These are phyloP conservation scores for Scarus forsteni DNA, from an alignment of 2,797 vertebrate species.

Conservation along the genomic window DNA sequence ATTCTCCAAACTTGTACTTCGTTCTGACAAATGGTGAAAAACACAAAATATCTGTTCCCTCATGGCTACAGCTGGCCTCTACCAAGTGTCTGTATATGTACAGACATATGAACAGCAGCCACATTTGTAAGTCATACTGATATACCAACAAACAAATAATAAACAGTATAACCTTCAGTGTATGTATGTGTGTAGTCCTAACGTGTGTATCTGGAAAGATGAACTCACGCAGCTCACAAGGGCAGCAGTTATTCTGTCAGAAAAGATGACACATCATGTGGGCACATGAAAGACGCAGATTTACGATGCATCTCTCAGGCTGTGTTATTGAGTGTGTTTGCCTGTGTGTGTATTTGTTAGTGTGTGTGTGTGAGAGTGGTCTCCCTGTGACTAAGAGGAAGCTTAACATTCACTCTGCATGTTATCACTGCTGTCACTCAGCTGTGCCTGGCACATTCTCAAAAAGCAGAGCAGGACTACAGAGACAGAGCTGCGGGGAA, in stretches of 20 bases:
- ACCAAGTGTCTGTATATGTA: too few species aligned
- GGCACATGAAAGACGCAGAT: slow-evolving; percentile 61
- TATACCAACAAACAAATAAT: too few species aligned
- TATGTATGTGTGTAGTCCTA: slow-evolving; percentile 8
- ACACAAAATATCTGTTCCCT: too few species aligned
- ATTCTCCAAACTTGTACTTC: too few species aligned
- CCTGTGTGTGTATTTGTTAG: slow-evolving; percentile 2
- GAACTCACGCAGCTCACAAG: slow-evolving; percentile 22
- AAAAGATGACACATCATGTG: slow-evolving; percentile 59
- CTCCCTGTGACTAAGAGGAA: slow-evolving; percentile 58
- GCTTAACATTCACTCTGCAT: slow-evolving; percentile 60
- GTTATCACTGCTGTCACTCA: slow-evolving; percentile 60
- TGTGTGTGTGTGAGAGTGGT: neutral
- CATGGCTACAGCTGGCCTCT: too few species aligned
- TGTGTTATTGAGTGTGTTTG: neutral
- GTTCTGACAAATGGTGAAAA: too few species aligned
- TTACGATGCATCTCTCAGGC: slow-evolving; percentile 20
- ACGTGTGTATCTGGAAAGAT: slow-evolving; percentile 17
- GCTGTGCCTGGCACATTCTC: slow-evolving; percentile 56
- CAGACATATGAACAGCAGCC: too few species aligned
- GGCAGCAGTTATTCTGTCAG: slow-evolving; percentile 38
- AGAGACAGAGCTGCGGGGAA: slow-evolving; percentile 39
- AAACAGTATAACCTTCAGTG: slow-evolving; percentile 19
- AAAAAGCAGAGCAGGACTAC: slow-evolving; percentile 45
- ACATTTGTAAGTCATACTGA: too few species aligned